A percentile compares a stretch with the other conserved stretches of the same genome.
These are phyloP conservation scores for Orbicella faveolata DNA, from an alignment of 64 coral and sea anemone genomes.

Conservation along the genomic window DNA sequence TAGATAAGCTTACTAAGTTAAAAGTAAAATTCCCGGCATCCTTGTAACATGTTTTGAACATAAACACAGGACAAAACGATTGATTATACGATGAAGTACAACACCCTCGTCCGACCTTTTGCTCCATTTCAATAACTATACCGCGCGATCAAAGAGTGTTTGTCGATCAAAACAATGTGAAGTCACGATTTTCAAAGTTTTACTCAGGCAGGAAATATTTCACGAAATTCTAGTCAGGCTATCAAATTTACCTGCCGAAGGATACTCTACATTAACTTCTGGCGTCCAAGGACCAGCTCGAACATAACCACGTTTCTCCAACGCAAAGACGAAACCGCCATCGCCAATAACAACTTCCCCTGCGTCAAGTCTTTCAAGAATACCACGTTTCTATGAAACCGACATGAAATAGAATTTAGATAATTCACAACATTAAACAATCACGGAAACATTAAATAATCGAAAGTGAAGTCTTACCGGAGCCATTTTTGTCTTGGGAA, in stretches of 20 bases:
- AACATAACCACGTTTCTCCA: constrained; percentile 65
- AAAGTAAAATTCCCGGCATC: too few species aligned
- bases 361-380: constrained; percentile 56
- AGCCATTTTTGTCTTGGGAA: neutral
- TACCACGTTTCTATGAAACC: constrained; percentile 41
- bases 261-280: constrained; percentile 50
- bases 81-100: too few species aligned
- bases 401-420: neutral
- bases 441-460: neutral
- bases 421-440: neutral
- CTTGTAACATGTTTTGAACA: too few species aligned
- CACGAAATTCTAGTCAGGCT: neutral
- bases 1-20: too few species aligned
- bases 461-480: constrained; percentile 2
- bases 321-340: constrained; percentile 65
- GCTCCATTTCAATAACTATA: too few species aligned
- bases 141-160: too few species aligned
- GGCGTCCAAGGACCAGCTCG: constrained; percentile 62
- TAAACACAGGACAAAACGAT: too few species aligned
- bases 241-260: constrained; percentile 40
- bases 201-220: too few species aligned
- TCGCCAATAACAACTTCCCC: constrained; percentile 62
- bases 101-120: too few species aligned
- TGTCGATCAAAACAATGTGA: too few species aligned
- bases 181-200: too few species aligned